A percentile compares a stretch with the other conserved stretches of the same genome.
These are phyloP conservation scores for Cyrtonyx montezumae DNA, from an alignment of 2,113 vertebrate genomes.

Conservation along the genomic window DNA sequence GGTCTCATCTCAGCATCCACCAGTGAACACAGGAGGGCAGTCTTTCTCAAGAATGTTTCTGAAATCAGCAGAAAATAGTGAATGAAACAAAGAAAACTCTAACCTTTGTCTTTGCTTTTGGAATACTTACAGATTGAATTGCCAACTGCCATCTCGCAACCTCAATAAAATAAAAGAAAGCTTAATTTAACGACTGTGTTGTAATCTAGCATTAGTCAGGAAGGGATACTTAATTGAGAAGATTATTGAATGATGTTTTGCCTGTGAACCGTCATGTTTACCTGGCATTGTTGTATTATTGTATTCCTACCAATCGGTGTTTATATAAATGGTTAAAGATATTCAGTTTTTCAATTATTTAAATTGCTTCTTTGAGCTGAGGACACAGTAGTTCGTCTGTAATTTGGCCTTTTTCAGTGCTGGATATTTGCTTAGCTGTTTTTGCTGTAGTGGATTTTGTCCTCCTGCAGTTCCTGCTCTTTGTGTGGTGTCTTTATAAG, in stretches of 20 bases:
- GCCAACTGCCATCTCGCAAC: neutral
- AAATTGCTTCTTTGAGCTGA: neutral
- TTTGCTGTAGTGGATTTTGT: neutral
- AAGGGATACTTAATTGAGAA: neutral
- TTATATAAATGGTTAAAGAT: neutral
- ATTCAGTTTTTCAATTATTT: neutral
- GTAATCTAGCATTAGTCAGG: neutral
- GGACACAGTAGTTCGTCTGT: neutral
- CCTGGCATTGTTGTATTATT: neutral
- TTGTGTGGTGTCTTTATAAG: neutral
- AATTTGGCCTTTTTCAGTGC: neutral
- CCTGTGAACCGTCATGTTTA: neutral
- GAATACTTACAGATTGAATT: neutral
- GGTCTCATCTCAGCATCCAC: neutral
- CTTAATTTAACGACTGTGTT: neutral
- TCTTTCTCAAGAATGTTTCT: slow-evolving; percentile 46
- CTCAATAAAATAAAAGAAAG: neutral
- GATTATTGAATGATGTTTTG: neutral
- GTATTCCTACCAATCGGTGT: neutral
- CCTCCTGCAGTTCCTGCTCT: neutral
- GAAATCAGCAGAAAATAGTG: neutral
- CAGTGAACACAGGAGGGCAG: slow-evolving; percentile 74
- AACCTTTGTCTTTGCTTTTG: slow-evolving; percentile 43
- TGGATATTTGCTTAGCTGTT: neutral
- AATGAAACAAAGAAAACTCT: slow-evolving; percentile 66